These are phyloP conservation scores for Trialeurodes vaporariorum DNA, from an alignment of 1,140 invertebrate genomes.

Conservation along the genomic window DNA sequence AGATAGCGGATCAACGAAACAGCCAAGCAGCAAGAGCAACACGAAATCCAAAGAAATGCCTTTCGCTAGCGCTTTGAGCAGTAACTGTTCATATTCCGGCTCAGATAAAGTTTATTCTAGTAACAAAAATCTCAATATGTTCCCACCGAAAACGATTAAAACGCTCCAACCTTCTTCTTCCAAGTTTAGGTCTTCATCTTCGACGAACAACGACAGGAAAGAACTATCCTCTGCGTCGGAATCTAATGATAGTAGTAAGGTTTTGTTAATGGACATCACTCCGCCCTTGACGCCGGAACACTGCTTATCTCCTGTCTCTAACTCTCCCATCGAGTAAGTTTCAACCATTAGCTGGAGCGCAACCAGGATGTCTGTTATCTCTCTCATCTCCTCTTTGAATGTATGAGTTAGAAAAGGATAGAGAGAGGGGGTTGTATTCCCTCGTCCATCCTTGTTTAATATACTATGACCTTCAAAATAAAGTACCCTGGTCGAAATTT, in stretches of 20 bases:
- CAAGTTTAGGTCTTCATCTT: neutral
- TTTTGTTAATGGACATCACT: neutral
- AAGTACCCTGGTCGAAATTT: no score
- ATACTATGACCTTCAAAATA: no score
- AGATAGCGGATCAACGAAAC: constrained; percentile 9
- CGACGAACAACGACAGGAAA: neutral
- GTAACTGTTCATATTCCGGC: neutral
- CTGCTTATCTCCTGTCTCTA: neutral
- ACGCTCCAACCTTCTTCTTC: neutral
- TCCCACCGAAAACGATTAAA: neutral
- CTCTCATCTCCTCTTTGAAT: no score
- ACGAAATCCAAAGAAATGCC: neutral
- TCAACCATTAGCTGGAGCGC: no score
- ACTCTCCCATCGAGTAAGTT: neutral
- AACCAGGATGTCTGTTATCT: no score
- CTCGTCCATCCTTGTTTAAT: no score
- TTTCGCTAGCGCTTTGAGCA: neutral
- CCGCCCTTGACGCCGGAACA: neutral
- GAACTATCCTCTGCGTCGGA: neutral
- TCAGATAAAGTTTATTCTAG: neutral
- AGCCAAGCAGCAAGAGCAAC: neutral
- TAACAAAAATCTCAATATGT: neutral
- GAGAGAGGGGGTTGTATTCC: no score
- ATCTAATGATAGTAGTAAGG: neutral
- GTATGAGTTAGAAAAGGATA: no score